Base-by-base conservation (phyloP, 2,888 invertebrate genomes). In the Tachina fera region DNA sequence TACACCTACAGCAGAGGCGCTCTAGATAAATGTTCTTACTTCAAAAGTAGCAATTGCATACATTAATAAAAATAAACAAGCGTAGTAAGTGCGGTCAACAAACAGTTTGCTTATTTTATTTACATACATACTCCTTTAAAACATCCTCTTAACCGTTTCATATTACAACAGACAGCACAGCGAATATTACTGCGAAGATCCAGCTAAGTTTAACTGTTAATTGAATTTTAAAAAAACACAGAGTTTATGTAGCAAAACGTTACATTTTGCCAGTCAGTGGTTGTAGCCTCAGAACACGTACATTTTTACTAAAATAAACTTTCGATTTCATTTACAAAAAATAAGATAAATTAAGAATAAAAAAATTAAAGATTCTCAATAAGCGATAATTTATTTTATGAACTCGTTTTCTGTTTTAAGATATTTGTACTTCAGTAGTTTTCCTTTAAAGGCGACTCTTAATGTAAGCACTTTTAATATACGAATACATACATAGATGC, bases 361-460 rank as follows among this genome's bases (percentile, higher is more conserved):
- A 56, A 74, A 60, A 61, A 68, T 76, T 63, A 68, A 70, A 60
- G 75, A 71, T 82, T 79, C 51, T 49, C 47, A 71, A 78, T 51
- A 31, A 75, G 41, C 49, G 71, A 82, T 71, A 78, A 78, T 16
- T 43, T 49, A 14, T 41, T 75, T 45, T 76, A 71, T 61, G 72
- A 82, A 82, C 78, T 75, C 56, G 75, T 71, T 85, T 77, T 63
- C 13, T 41, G 49, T 49, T 19, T 60, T 13, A 9, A 14, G 39
- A 47, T n/a, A 8, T 41, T 16, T 45, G 41, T 16, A 22, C 14
- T 72, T 45, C 65, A 75, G 78, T 85, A 85, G 41, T 85, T 82
- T 85, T 85, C 82, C 85, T 78, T 60, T 75, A 14, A 71, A 65
- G 53, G 9, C 16, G n/a, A 67, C 47, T 60, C 60, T 13, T 9